Conservation (phyloP, 2,797 vertebrate species). For the Muscicapa striata region DNA sequence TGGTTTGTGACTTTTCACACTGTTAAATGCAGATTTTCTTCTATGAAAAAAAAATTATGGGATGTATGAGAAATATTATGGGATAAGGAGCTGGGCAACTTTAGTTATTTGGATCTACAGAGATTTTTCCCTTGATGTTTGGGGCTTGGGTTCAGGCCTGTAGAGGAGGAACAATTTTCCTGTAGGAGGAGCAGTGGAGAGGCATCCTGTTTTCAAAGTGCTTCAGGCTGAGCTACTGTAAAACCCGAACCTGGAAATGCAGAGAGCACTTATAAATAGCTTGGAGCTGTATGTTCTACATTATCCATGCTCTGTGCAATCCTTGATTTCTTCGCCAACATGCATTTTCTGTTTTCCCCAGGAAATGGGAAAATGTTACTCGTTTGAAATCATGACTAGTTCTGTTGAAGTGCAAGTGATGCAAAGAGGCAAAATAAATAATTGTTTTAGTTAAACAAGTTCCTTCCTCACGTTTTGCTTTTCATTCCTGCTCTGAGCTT, state of each 20-base stretch:
- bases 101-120: neutral
- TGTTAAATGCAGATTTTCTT: neutral
- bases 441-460: neutral
- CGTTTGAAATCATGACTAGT: neutral
- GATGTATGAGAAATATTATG: neutral
- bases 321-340: neutral
- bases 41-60: neutral
- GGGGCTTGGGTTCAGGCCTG: neutral
- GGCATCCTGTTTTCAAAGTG: neutral
- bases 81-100: neutral
- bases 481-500: neutral
- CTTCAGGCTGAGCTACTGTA: neutral
- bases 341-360: neutral
- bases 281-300: constrained; percentile 33
- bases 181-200: constrained; percentile 42
- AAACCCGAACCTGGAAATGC: constrained; percentile 2
- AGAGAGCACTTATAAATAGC: constrained; percentile 36
- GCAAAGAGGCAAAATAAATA: neutral
- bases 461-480: neutral
- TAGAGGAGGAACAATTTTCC: neutral
- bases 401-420: neutral
- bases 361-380: neutral
- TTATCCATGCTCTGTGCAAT: neutral
- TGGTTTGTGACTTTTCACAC: neutral
- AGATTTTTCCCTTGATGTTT: neutral